Evolutionary conservation across 2,797 vertebrate species (phyloP), one percentile per base, ranked within the genome.

Genomic region (Danio albolineatus): DNA sequence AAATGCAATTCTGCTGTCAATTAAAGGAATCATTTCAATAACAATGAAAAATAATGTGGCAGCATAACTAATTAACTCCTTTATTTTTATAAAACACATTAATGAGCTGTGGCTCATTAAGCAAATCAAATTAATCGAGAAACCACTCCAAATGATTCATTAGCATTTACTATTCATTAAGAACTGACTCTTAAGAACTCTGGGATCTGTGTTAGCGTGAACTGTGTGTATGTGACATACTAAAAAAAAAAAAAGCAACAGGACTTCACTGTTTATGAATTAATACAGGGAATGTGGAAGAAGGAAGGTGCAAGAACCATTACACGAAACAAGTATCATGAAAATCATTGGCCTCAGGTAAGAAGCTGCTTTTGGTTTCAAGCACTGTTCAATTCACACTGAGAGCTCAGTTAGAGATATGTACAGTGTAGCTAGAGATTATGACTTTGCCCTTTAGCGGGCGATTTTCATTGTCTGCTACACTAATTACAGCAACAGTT

Each of bases 361-460:
- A 70, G 10, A 70, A 54, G 48, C 28, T 36, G 6, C 67, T 70
- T 28, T 19, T 39, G 64, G 2, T 67, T 49, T 1, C 8, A 12
- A 39, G n/a, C 10, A 14, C 21, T n/a, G n/a, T 14, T 51, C 59
- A 57, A 43, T 17, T 43, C 46, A 53, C 44, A 71, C 13, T 36
- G 14, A 71, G 39, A 70, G 56, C 36, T 39, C 65, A 70, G 54
- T 19, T 51, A 60, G 41, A 69, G 8, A 38, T 38, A 67, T 28
- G 28, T 28, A 28, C 8, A 51, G 14, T 60, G 16, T 12, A 51
- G n/a, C 36, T 7, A 53, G 43, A 36, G 38, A 71, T 71, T 71
- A 78, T 54, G 67, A 61, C 76, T 71, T 78, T 71, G 76, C 46
- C 76, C 76, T 78, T 78, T 71, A 71, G 57, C 14, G 6, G 21